Base-by-base conservation (phyloP, 2,888 invertebrate species). In the Drosophila quinaria region DNA sequence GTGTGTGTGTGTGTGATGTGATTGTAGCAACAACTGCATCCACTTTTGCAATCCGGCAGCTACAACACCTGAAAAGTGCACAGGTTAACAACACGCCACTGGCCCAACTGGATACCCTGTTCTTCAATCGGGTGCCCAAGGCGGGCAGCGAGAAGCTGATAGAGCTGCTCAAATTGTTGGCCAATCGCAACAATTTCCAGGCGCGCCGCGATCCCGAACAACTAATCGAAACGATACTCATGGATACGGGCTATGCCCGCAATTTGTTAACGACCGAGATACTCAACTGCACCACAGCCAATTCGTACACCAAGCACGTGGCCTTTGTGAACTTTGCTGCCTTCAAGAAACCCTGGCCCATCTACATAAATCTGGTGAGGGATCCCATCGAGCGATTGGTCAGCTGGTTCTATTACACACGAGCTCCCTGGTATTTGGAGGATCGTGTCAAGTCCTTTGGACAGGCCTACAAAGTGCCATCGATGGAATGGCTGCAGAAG, bases 71-170 rank as follows among this genome's bases (percentile, higher is more conserved):
- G 76, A 81, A 44, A 50, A 50, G 74, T 60, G 64, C 74, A 3
- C 78, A 80, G 54, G 64, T 91, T 31, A 92, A 91, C 77, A 92
- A 90, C 74, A 92, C 91, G 10, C 68, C 74, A 6, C 86, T 76
- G 37, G 90, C 92, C 8, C 80, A 91, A 68, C 94, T 95, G 55
- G 95, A 97, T 61, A 94, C 97, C 54, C 91, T 97, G 51, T 97
- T 97, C 93, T 98, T 97, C 93, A 97, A 97, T 93, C 94, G 97
- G 19, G 97, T 97, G 50, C 97, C 97, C 11, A 97, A 98, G 93
- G 97, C 97, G 39, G 97, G 97, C 74, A 97, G 97, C 58, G 97
- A 97, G 93, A 97, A 97, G 25, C 95, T 97, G 90, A 97, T 97
- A 97, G 96, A 96, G 91, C 93, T 97, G 35, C 93, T 97, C 33